phyloP scores from a whole-genome alignment of 2,888 invertebrate species.

The Diloba caeruleocephala region DNA sequence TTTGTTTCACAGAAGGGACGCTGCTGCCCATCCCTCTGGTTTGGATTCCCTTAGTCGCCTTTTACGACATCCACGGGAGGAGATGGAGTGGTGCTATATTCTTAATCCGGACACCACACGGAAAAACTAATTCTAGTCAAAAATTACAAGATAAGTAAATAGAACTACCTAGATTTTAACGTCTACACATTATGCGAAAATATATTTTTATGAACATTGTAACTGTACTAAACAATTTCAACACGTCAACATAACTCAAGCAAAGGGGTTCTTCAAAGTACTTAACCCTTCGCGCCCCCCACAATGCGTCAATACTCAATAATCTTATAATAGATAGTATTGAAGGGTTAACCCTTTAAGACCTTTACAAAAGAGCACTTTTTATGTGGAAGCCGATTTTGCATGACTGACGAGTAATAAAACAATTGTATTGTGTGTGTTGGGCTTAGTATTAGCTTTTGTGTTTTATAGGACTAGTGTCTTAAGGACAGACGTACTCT shows the following conservation, averaged over 20 bases:
- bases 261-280: slow-evolving; percentile 60
- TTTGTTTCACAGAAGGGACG: too few relatives aligned
- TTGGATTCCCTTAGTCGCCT: too few relatives aligned
- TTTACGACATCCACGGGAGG: too few relatives aligned
- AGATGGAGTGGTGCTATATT: too few relatives aligned
- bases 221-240: slow-evolving; percentile 42
- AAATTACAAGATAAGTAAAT: too few relatives aligned
- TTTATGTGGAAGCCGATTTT: slow-evolving; percentile 67
- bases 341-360: slow-evolving; percentile 63
- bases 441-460: slow-evolving; percentile 38
- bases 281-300: slow-evolving; percentile 82
- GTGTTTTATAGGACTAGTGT: slow-evolving; percentile 10
- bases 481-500: slow-evolving; percentile 3
- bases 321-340: slow-evolving; percentile 82
- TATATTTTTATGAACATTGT: not conserved
- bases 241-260: slow-evolving; percentile 40
- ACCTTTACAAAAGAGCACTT: slow-evolving; percentile 47
- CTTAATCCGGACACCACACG: too few relatives aligned
- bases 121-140: too few relatives aligned
- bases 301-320: slow-evolving; percentile 87
- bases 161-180: too few relatives aligned
- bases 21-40: too few relatives aligned
- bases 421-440: slow-evolving; percentile 56
- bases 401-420: slow-evolving; percentile 65
- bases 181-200: too few relatives aligned